These are phyloP conservation scores for Aeoliscus strigatus DNA, from an alignment of 2,797 vertebrate genomes.

Conservation along the genomic window DNA sequence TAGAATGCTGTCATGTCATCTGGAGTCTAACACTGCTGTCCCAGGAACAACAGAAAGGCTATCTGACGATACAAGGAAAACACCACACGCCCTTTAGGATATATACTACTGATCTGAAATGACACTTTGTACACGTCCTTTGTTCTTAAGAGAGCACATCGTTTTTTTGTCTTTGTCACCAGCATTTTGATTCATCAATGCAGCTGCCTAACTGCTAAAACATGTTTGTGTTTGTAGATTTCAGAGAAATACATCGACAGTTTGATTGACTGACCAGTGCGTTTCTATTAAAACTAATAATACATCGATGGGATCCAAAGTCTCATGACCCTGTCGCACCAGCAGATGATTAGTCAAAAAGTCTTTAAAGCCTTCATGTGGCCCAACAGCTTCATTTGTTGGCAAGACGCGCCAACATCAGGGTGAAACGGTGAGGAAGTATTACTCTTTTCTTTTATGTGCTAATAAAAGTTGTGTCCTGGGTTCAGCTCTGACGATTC, in stretches of 20 bases:
- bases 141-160: slow-evolving; percentile 63
- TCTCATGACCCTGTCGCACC: slow-evolving; percentile 63
- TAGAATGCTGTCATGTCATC: slow-evolving; percentile 78
- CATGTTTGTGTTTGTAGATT: slow-evolving; percentile 12
- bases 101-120: slow-evolving; percentile 77
- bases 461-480: too few species aligned
- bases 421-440: too few species aligned
- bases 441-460: too few species aligned
- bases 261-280: slow-evolving; percentile 39
- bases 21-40: slow-evolving; percentile 75
- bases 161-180: slow-evolving; percentile 58
- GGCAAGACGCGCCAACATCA: too few species aligned
- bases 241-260: slow-evolving; percentile 31
- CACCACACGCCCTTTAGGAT: slow-evolving; percentile 79
- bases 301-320: slow-evolving; percentile 26
- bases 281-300: slow-evolving; percentile 33
- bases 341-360: slow-evolving; percentile 28
- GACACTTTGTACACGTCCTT: slow-evolving; percentile 74
- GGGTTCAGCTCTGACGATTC: slow-evolving; percentile 1
- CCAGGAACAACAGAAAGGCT: slow-evolving; percentile 76
- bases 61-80: slow-evolving; percentile 78
- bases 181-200: slow-evolving; percentile 67
- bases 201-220: slow-evolving; percentile 72
- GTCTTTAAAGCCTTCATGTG: slow-evolving; percentile 1
- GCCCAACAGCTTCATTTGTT: too few species aligned